A percentile compares a stretch with the other conserved stretches of the same genome.
Conservation (phyloP, 2,888 invertebrate genomes). For the Aporophyla lueneburgensis region DNA sequence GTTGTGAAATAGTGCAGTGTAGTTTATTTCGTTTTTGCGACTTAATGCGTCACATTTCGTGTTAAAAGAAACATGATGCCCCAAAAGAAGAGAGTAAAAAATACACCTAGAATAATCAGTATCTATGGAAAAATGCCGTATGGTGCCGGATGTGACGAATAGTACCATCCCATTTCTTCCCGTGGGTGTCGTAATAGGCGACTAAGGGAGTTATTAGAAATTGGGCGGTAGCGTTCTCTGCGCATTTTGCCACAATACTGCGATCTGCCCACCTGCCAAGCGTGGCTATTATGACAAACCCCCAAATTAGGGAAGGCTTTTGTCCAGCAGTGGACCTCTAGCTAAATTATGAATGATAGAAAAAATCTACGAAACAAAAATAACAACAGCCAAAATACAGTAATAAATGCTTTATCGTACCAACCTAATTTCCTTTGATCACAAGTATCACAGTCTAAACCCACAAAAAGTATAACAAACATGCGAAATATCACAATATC, state of each 20-base stretch:
- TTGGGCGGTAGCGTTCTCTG: too few relatives aligned
- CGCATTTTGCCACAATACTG: too few relatives aligned
- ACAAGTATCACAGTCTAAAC: constrained; percentile 32
- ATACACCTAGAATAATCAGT: not conserved
- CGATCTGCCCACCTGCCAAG: too few relatives aligned
- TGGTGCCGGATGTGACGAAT: too few relatives aligned
- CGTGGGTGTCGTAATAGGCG: too few relatives aligned
- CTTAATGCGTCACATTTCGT: not conserved
- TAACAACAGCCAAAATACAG: not conserved
- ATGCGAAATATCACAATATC: constrained; percentile 58
- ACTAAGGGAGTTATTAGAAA: too few relatives aligned
- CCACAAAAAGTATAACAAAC: constrained; percentile 51
- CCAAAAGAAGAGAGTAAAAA: not conserved
- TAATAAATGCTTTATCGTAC: constrained; percentile 3
- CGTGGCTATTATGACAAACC: too few relatives aligned
- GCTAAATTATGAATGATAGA: too few relatives aligned
- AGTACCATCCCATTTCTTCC: too few relatives aligned
- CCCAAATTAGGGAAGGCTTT: too few relatives aligned
- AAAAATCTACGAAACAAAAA: not conserved
- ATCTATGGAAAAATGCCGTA: not conserved
- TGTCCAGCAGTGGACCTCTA: too few relatives aligned
- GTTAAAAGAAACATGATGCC: not conserved
- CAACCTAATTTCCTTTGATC: constrained; percentile 47
- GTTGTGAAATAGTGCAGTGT: constrained; percentile 52
- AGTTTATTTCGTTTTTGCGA: not conserved